phyloP scores from a whole-genome alignment of 1,140 invertebrate genomes.

The Oryzaephilus surinamensis region DNA sequence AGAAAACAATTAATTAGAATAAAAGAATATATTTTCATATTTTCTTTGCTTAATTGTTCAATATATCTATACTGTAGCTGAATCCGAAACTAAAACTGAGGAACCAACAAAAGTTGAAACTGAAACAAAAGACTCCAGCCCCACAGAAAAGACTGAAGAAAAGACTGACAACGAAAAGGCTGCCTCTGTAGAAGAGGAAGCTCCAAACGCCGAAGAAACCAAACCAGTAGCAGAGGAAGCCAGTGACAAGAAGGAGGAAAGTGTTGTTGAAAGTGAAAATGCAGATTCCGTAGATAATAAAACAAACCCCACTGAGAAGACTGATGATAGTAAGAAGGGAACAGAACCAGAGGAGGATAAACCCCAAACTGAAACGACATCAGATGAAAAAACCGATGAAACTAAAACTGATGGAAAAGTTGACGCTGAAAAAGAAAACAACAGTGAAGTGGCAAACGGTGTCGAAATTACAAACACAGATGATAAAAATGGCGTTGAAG shows the following conservation, averaged over 20 bases:
- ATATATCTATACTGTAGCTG: not conserved
- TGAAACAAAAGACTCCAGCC: constrained; percentile 4
- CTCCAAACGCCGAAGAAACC: constrained; percentile 9
- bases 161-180: constrained; percentile 1
- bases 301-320: constrained; percentile 2
- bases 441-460: constrained; percentile 15
- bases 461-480: constrained; percentile 6
- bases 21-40: too few relatives aligned
- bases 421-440: constrained; percentile 16
- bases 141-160: not conserved
- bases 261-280: constrained; percentile 3
- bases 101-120: not conserved
- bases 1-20: constrained; percentile 6
- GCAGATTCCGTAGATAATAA: constrained; percentile 11
- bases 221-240: constrained; percentile 1
- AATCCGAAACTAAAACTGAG: constrained; percentile 10
- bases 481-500: constrained; percentile 2
- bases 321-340: constrained; percentile 5
- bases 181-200: constrained; percentile 6
- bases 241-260: not conserved
- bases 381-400: constrained; percentile 3
- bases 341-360: constrained; percentile 2
- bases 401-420: constrained; percentile 10
- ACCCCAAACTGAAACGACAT: not conserved
- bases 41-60: too few relatives aligned